Evolutionary conservation across 2,797 vertebrate genomes (phyloP).

Genomic region (Neopelma chrysocephalum): DNA sequence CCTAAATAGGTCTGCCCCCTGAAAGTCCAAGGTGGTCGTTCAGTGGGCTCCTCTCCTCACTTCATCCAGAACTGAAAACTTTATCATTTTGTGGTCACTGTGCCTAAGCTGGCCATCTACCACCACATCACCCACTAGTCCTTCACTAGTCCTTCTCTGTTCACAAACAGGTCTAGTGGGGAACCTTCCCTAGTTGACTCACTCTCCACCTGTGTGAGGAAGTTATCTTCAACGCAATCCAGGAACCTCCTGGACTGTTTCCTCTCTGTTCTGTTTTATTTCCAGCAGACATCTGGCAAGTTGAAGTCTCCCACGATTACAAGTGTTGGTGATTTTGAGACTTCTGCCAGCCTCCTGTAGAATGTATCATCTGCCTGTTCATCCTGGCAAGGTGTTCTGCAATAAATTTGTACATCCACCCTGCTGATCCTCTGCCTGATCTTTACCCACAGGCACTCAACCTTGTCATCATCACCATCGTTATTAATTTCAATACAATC

Average conservation of each 20-base stretch:
- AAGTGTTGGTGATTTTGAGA: background rate
- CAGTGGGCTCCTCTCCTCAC: background rate
- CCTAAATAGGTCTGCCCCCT: background rate
- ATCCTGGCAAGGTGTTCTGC: background rate
- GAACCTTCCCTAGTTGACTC: background rate
- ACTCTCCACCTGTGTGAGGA: background rate
- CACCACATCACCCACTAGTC: background rate
- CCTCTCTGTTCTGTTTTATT: background rate
- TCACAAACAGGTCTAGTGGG: background rate
- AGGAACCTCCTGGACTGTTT: background rate
- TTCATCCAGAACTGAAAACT: background rate
- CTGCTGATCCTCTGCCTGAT: background rate
- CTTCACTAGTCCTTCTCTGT: background rate
- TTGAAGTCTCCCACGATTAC: background rate
- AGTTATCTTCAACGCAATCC: background rate
- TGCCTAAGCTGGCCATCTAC: background rate
- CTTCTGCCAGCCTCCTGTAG: background rate
- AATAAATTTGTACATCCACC: background rate
- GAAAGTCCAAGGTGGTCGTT: background rate
- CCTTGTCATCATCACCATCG: background rate
- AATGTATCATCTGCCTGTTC: background rate
- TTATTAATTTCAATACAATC: background rate
- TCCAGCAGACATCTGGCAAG: background rate
- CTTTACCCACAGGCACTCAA: background rate
- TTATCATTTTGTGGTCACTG: background rate